phyloP scores from a whole-genome alignment of 1,140 invertebrate species.

The Drosophila sp. region DNA sequence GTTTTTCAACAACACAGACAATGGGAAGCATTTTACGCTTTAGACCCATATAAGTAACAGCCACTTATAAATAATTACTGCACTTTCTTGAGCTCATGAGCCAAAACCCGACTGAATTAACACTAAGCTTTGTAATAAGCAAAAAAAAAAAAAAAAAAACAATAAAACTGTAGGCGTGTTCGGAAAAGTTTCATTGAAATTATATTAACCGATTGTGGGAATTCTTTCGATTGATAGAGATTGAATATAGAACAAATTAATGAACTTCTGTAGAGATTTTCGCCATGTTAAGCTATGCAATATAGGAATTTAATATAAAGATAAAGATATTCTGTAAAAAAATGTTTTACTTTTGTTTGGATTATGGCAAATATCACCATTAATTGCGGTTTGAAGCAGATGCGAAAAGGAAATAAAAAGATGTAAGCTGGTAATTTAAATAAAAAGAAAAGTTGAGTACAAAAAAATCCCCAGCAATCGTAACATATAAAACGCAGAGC shows the following conservation, averaged over 20 bases:
- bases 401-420: neutral
- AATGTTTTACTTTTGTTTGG: no score
- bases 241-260: no score
- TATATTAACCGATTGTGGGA: no score
- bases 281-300: no score
- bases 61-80: constrained; percentile 26
- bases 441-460: neutral
- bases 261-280: no score
- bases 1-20: neutral
- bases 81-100: constrained; percentile 1
- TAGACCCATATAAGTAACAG: constrained; percentile 10
- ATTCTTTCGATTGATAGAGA: no score
- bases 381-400: no score
- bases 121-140: no score
- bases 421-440: neutral
- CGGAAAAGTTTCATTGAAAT: neutral
- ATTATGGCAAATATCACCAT: no score
- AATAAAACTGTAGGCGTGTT: neutral
- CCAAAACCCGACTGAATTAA: neutral
- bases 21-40: constrained; percentile 32
- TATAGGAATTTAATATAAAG: no score
- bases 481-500: neutral
- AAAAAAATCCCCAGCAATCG: neutral
- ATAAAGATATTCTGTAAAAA: no score
- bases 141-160: no score